Evolutionary conservation across 2,888 invertebrate genomes (phyloP).

Genomic region (Cinara cedri): DNA sequence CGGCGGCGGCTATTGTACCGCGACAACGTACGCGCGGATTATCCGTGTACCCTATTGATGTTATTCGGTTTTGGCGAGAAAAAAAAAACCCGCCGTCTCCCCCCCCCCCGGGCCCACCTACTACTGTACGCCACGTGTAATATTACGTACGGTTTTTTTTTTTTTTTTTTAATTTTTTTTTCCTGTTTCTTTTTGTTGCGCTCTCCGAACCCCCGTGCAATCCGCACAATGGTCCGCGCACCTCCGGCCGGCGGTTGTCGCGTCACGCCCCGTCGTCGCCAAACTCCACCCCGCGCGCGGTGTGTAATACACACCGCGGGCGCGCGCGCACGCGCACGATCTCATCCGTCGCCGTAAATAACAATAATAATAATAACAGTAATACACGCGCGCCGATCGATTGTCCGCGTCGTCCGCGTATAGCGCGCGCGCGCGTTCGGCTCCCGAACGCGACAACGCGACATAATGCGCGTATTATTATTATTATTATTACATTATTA

Average conservation of each 20-base stretch:
- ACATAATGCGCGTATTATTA: neutral
- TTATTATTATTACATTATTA: neutral
- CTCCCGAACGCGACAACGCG: too few species aligned
- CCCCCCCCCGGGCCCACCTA: neutral
- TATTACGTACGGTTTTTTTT: too few species aligned
- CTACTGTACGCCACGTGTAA: neutral
- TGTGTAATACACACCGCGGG: neutral
- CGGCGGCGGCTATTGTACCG: neutral
- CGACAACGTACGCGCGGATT: conserved; percentile 43
- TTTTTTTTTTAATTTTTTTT: too few species aligned
- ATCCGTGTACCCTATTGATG: conserved; percentile 49
- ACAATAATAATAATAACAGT: too few species aligned
- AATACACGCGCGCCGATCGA: neutral
- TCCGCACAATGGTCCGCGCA: conserved; percentile 54
- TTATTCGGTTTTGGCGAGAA: conserved; percentile 13
- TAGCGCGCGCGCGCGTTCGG: neutral
- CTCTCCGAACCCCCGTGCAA: conserved; percentile 40
- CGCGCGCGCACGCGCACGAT: neutral
- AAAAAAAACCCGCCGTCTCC: neutral
- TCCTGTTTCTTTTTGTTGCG: neutral
- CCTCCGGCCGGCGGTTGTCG: conserved; percentile 40
- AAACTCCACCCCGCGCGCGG: conserved; percentile 38
- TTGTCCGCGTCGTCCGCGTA: neutral
- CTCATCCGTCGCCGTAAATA: too few species aligned
- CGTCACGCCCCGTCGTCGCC: conserved; percentile 53